Conservation (phyloP, 2,888 invertebrate species). For the Drosophila borborema region DNA sequence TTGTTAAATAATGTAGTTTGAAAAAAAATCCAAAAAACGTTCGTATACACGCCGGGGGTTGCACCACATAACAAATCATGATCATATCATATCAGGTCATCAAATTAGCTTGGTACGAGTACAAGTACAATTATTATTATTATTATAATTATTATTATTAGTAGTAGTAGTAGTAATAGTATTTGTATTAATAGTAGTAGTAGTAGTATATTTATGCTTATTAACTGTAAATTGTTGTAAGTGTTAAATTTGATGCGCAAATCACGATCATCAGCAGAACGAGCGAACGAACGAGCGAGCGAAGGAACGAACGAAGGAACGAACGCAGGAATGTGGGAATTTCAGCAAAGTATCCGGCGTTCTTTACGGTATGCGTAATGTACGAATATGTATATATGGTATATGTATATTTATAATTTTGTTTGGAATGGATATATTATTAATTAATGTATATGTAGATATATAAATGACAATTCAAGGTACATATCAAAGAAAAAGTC, state of each 20-base stretch:
- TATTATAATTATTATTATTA: slow-evolving; percentile 46
- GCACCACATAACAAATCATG: slow-evolving; percentile 80
- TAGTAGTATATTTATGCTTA: slow-evolving; percentile 50
- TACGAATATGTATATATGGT: slow-evolving; percentile 31
- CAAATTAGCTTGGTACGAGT: slow-evolving; percentile 56
- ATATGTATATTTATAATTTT: slow-evolving; percentile 15
- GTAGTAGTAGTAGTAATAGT: slow-evolving; percentile 33
- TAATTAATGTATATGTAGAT: slow-evolving; percentile 42
- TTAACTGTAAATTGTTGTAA: slow-evolving; percentile 39
- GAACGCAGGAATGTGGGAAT: slow-evolving; percentile 56
- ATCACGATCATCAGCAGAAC: slow-evolving; percentile 82
- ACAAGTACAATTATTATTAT: slow-evolving; percentile 49
- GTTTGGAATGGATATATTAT: slow-evolving; percentile 31
- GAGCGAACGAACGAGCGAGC: slow-evolving; percentile 72
- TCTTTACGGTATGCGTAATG: slow-evolving; percentile 36
- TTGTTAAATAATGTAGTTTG: slow-evolving; percentile 48
- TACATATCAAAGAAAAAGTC: slow-evolving; percentile 74
- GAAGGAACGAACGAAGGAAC: slow-evolving; percentile 64
- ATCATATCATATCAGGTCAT: slow-evolving; percentile 61
- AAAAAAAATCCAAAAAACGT: slow-evolving; percentile 74
- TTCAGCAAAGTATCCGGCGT: slow-evolving; percentile 68
- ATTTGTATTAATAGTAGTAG: slow-evolving; percentile 23
- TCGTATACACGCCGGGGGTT: slow-evolving; percentile 73
- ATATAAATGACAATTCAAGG: slow-evolving; percentile 63
- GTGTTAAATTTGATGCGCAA: slow-evolving; percentile 68